Percentiles rank a stretch among this genome's conserved stretches.
These are phyloP conservation scores for Apodemus agrarius DNA, from an alignment of 2,797 vertebrate species.

Conservation along the genomic window DNA sequence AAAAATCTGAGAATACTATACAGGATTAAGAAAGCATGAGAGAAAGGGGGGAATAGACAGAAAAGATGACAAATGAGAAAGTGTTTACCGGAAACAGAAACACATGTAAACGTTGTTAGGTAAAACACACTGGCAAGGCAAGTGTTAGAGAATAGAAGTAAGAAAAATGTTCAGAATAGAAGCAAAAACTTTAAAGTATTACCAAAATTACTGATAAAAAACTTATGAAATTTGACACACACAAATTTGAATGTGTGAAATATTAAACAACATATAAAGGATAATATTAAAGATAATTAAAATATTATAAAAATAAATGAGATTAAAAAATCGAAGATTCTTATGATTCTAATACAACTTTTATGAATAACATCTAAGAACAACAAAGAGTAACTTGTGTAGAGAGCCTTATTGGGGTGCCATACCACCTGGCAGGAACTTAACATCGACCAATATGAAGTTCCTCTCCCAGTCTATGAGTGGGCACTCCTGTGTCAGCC, in stretches of 20 bases:
- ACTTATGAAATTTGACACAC: background rate
- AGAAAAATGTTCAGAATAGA: background rate
- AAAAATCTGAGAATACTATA: background rate
- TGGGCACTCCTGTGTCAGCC: no score
- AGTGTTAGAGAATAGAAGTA: background rate
- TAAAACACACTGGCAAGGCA: background rate
- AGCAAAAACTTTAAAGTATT: background rate
- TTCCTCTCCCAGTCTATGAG: no score
- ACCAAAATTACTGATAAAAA: background rate
- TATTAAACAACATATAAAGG: background rate
- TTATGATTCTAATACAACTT: conserved; percentile 81
- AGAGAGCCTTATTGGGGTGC: no score
- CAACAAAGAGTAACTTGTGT: conserved; percentile 83
- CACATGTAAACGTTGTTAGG: background rate
- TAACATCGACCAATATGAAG: no score
- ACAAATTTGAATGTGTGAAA: background rate
- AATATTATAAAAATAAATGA: background rate
- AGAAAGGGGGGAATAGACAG: background rate
- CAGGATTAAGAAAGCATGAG: background rate
- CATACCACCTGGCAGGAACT: no score
- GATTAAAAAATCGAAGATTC: background rate
- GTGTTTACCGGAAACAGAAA: background rate
- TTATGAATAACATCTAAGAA: conserved; percentile 86
- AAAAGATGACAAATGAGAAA: background rate
- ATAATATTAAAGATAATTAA: background rate